Evolutionary conservation across 2,888 invertebrate species (phyloP), one percentile per base, ranked within the genome.

Genomic region (Idaea biselata): DNA sequence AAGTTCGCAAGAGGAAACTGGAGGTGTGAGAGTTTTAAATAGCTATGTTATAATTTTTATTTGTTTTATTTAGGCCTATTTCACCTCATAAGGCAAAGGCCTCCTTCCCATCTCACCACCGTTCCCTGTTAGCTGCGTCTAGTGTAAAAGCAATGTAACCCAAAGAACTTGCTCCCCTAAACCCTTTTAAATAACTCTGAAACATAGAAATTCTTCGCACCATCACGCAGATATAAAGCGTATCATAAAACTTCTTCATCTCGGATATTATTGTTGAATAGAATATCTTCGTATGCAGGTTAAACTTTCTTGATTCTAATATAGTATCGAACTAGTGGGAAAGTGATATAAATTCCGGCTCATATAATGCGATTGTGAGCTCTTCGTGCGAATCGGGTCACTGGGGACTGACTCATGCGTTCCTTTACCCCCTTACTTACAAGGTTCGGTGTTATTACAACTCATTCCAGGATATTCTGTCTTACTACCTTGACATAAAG

Each of bases 301-400:
- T 56, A 33, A 57, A 62, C 61, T 56, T 56, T 18, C 18, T 56
- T 18, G 6, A 18, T 55, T 17, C 16, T 55, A 55, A 55, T 16
- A 18, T 56, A 18, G 14, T 63, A 63, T 69, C 66, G 63, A 70
- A 66, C 60, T 58, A 61, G 59, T 55, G 60, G 58, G 63, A 62
- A 64, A 66, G 60, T 64, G 66, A 58, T 61, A 65, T 67, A 69
- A 72, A 78, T 78, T 75, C 79, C 75, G 79, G 77, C 68, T 68
- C 84, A 84, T 86, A 75, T 81, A 81, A 79, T 68, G 76, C 78
- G 58, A 69, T 69, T 66, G 63, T 69, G 65, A 63, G 64, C 63
- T 65, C 67, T 75, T 72, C 84, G 83, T 88, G 88, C 83, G 88
- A 88, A 88, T 80, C 87, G 82, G 86, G 88, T 86, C 88, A 88